Evolutionary conservation across 2,797 vertebrate species (phyloP).

Genomic region (Semotilus atromaculatus): DNA sequence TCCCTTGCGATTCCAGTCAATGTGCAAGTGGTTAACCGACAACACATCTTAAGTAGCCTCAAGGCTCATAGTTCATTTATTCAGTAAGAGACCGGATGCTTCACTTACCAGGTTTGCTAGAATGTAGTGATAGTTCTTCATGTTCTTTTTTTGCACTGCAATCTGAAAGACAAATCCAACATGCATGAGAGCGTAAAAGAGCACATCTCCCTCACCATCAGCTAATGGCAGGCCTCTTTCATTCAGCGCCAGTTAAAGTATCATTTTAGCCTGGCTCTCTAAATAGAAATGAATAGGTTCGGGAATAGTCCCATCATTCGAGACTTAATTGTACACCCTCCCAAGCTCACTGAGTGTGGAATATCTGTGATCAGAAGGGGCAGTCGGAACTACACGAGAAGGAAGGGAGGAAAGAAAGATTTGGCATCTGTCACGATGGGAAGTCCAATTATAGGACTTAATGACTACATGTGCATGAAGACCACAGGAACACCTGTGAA

Average conservation of each 20-base stretch:
- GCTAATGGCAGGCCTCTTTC: slow-evolving; percentile 42
- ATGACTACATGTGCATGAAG: slow-evolving; percentile 63
- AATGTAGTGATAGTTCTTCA: slow-evolving; percentile 95
- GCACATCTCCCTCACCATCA: neutral
- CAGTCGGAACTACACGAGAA: slow-evolving; percentile 27
- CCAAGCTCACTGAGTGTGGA: slow-evolving; percentile 50
- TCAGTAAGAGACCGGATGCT: neutral
- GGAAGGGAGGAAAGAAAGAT: slow-evolving; percentile 46
- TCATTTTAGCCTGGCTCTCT: slow-evolving; percentile 48
- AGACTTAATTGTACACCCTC: slow-evolving; percentile 68
- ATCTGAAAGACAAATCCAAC: slow-evolving; percentile 78
- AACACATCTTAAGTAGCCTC: slow-evolving; percentile 17
- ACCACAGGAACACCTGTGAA: slow-evolving; percentile 75
- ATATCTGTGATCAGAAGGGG: slow-evolving; percentile 56
- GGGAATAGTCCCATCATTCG: slow-evolving; percentile 64
- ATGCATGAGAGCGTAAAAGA: neutral
- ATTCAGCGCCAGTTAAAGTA: slow-evolving; percentile 35
- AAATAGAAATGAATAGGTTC: slow-evolving; percentile 68
- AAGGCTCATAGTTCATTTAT: slow-evolving; percentile 14
- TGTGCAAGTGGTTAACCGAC: slow-evolving; percentile 27
- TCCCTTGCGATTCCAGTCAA: slow-evolving; percentile 1
- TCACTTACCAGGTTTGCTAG: slow-evolving; percentile 92
- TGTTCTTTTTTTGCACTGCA: slow-evolving; percentile 88
- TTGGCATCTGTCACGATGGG: slow-evolving; percentile 62
- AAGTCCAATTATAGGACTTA: slow-evolving; percentile 66